Evolutionary conservation across 2,797 vertebrate species (phyloP).

Genomic region (Neomorphus geoffroyi): DNA sequence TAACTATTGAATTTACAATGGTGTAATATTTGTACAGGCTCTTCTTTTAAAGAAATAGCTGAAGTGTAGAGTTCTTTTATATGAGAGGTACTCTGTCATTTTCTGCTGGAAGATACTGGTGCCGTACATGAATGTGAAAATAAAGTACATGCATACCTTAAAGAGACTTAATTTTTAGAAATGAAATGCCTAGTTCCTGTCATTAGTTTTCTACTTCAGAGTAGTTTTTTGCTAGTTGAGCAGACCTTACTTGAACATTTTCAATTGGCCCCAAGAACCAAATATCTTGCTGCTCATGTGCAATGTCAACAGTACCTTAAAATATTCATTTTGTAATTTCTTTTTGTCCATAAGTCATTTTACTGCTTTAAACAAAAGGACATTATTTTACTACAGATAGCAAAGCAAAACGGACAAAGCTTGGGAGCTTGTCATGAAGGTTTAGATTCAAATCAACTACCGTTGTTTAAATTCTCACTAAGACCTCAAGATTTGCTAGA

Average conservation of each 20-base stretch:
- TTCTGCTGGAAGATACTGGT: constrained; percentile 18
- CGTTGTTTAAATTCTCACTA: background rate
- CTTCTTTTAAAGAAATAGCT: constrained; percentile 58
- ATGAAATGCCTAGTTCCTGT: background rate
- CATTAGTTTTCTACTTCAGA: background rate
- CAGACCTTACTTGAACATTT: background rate
- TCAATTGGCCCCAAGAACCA: background rate
- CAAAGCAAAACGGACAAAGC: background rate
- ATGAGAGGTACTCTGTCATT: constrained; percentile 23
- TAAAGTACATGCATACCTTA: background rate
- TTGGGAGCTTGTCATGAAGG: background rate
- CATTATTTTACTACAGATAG: background rate
- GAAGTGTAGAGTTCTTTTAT: constrained; percentile 19
- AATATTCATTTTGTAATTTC: background rate
- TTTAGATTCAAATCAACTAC: background rate
- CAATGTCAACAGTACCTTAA: background rate
- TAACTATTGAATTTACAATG: constrained; percentile 62
- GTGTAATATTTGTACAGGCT: constrained; percentile 21
- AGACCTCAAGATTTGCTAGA: background rate
- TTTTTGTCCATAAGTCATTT: background rate
- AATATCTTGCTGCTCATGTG: background rate
- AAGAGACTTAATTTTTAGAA: constrained; percentile 25
- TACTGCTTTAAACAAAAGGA: background rate
- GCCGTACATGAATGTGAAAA: background rate
- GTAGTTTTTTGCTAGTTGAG: background rate